Evolutionary conservation across 2,888 invertebrate genomes (phyloP), one percentile per base, ranked within the genome.

Genomic region (Dioctria linearis): DNA sequence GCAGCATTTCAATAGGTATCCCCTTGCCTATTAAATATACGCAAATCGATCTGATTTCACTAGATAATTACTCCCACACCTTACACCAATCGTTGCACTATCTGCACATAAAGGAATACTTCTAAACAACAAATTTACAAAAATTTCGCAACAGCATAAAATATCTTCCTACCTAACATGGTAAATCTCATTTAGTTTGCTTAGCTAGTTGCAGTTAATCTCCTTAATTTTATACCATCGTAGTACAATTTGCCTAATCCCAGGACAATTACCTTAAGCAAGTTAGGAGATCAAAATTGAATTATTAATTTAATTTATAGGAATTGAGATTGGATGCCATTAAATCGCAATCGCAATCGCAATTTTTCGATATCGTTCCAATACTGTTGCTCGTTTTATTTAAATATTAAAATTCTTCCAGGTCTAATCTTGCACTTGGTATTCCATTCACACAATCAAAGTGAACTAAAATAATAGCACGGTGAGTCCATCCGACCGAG

Each of bases 311-410:
- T 84, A 84, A 84, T 84, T 84, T 84, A 84, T 84, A 82, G 82
- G 81, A 82, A 81, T 79, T 81, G 81, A 83, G 83, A 84, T 83
- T 84, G 84, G 82, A 82, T 84, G 83, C 83, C 84, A 84, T 84
- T 84, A 84, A 84, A 84, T 83, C 81, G 84, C 83, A 84, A 84
- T 83, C 81, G 84, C 83, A 84, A 84, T 84, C 82, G 84, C 83
- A 84, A 84, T 84, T 83, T 84, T 84, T 83, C 83, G 82, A 84
- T 83, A 78, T 79, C 80, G 78, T 80, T 61, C 46, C 57, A 25
- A 57, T 51, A 13, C 37, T 43, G 39, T 46, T 76, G 59, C 59
- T 66, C 61, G 66, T 80, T 80, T 80, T 49, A 39, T 75, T 82
- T 82, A 82, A 82, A 82, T 82, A 81, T 81, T 82, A 78, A 82